Evolutionary conservation across 2,113 vertebrate genomes (phyloP), one percentile per base, ranked within the genome.

Genomic region (Poecile atricapillus): DNA sequence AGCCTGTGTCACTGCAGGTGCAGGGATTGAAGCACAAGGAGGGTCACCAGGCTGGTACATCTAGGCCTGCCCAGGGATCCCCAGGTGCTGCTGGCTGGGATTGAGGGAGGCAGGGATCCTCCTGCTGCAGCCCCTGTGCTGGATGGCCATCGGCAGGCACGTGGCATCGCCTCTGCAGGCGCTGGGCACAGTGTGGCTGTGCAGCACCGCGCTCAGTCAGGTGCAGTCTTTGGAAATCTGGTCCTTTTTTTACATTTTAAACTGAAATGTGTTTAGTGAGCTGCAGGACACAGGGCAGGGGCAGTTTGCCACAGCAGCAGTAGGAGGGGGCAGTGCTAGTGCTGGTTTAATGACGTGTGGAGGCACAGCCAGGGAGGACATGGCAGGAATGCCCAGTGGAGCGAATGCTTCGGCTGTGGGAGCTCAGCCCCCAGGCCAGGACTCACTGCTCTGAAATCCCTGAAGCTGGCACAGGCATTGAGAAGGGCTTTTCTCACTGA

Each of bases 301-400:
- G 58, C 23, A 11, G 52, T 5, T 47, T 75, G 59, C 31, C 25
- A 1, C 1, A 0, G 83, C 68, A 59, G 76, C 6, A 1, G 52
- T 1, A 2, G 56, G 47, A 74, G 53, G 1, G 21, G 21, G 55
- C 73, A 53, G 67, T 7, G 33, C 13, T 3, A 1, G 37, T 2
- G 47, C 47, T 52, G 25, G 59, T 46, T 60, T 11, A 35, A 1
- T 3, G 31, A 3, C 0, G 14, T 25, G 52, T 10, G 4, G 33
- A 52, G 30, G 79, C 50, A 3, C 30, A 5, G 87, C 74, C 13
- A 2, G 10, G 8, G 69, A 10, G n/a, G 31, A 24, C n/a, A 1
- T 0, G 2, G 0, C 47, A 25, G 86, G 24, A 55, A 13, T 16
- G 56, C 35, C 52, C 64, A 23, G 55, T 2, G 47, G 49, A 74